phyloP scores from a whole-genome alignment of 2,797 vertebrate genomes.

The Brachyrhaphis roseni region DNA sequence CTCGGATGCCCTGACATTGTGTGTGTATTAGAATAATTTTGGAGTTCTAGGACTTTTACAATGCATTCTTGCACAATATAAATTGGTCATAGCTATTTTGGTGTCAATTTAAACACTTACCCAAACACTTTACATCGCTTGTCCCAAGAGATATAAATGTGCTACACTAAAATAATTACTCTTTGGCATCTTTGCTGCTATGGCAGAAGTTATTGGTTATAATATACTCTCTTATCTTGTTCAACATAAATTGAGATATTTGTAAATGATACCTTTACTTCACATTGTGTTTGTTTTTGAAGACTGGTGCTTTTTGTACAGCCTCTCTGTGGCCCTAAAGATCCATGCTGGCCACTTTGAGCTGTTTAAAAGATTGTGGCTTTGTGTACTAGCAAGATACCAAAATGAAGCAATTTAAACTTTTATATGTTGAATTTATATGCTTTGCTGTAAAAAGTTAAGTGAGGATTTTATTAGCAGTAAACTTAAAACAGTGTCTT shows the following conservation, averaged over 20 bases:
- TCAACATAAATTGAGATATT: not conserved
- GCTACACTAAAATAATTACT: not conserved
- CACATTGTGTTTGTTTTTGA: not conserved
- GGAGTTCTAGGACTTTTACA: not conserved
- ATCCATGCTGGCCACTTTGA: not conserved
- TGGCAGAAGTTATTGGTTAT: not conserved
- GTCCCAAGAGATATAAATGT: not conserved
- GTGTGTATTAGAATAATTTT: not conserved
- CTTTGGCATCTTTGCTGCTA: not conserved
- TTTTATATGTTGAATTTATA: not conserved
- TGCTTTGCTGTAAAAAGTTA: not conserved
- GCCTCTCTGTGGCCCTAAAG: not conserved
- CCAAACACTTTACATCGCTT: not conserved
- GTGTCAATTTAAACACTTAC: not conserved
- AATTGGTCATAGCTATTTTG: not conserved
- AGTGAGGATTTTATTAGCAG: not conserved
- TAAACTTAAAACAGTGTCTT: not conserved
- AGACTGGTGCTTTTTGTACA: not conserved
- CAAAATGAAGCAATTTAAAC: not conserved
- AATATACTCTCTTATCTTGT: not conserved
- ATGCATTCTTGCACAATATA: not conserved
- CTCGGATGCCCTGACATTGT: not conserved
- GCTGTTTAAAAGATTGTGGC: not conserved
- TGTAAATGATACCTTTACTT: not conserved
- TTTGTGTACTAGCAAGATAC: not conserved